Evolutionary conservation across 2,113 vertebrate genomes (phyloP).

Genomic region (Bothrops jararaca): DNA sequence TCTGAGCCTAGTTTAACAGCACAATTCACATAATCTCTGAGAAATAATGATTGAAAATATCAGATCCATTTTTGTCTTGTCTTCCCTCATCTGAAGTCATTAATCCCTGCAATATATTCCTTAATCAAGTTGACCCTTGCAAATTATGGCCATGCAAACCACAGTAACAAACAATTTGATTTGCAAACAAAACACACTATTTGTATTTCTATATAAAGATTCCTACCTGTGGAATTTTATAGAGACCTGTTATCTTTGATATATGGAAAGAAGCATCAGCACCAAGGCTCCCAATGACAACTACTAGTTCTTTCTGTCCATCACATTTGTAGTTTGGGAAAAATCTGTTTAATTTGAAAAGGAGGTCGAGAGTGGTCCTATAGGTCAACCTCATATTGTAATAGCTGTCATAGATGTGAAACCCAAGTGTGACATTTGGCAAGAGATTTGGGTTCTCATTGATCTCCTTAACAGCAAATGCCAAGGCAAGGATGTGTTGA

Average conservation of each 20-base stretch:
- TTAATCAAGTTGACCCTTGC: background rate
- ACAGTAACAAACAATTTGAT: background rate
- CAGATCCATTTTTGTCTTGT: background rate
- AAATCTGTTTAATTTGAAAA: background rate
- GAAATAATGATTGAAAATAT: background rate
- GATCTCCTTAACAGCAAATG: background rate
- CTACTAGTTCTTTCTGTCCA: background rate
- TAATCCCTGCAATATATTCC: background rate
- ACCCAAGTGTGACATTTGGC: background rate
- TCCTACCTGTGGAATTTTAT: slow-evolving; percentile 13
- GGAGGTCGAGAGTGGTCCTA: background rate
- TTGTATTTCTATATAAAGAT: background rate
- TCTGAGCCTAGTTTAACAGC: background rate
- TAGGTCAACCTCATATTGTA: background rate
- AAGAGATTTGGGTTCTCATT: background rate
- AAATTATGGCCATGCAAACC: background rate
- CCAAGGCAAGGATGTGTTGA: background rate
- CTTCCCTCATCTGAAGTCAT: background rate
- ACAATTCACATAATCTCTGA: background rate
- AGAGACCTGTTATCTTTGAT: background rate
- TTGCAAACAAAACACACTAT: background rate
- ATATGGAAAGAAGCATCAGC: background rate
- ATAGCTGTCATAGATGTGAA: slow-evolving; percentile 7
- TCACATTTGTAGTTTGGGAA: background rate
- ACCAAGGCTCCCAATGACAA: background rate